phyloP scores from a whole-genome alignment of 2,113 vertebrate species.

The Anguilla rostrata region DNA sequence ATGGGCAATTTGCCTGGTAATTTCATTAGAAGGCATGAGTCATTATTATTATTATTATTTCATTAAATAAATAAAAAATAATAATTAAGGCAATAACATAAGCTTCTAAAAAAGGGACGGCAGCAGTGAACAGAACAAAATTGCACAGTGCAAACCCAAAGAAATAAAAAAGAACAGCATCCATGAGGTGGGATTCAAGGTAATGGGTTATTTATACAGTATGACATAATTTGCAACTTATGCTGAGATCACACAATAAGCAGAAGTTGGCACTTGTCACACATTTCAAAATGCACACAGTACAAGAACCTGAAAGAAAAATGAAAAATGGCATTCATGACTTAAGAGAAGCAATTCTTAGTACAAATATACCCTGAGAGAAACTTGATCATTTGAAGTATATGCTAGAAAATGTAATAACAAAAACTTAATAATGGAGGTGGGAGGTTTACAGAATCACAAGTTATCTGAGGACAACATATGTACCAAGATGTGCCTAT shows the following conservation, averaged over 20 bases:
- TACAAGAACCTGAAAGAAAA: neutral
- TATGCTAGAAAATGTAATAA: neutral
- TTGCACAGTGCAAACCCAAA: neutral
- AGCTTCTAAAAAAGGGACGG: neutral
- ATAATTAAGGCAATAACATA: neutral
- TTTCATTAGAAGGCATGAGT: neutral
- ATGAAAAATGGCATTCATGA: conserved; percentile 1
- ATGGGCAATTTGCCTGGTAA: neutral
- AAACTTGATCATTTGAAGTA: neutral
- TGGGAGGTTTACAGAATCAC: neutral
- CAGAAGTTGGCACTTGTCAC: neutral
- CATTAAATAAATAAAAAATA: neutral
- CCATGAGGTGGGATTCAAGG: neutral
- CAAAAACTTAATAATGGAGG: neutral
- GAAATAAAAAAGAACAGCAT: neutral
- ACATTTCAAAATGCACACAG: neutral
- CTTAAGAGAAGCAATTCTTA: neutral
- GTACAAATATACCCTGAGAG: neutral
- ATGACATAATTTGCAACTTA: neutral
- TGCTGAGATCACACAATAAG: neutral
- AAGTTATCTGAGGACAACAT: neutral
- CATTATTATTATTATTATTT: neutral
- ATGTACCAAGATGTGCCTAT: neutral
- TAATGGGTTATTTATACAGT: neutral
- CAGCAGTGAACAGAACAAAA: neutral